Evolutionary conservation across 2,888 invertebrate species (phyloP), one percentile per base, ranked within the genome.

Genomic region (Spialia ferax): DNA sequence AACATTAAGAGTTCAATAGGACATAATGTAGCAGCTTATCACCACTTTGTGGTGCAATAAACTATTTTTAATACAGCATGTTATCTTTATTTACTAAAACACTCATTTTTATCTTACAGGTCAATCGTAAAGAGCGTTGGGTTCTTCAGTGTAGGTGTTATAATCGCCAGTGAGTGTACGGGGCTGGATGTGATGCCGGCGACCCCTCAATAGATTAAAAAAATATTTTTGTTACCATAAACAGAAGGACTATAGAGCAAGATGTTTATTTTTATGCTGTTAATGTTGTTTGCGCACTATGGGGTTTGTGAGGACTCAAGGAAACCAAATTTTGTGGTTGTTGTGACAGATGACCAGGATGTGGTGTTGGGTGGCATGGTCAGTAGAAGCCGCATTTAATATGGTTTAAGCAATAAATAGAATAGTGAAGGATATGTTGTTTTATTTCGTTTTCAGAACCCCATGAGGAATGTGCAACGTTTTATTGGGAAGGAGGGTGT

Each of bases 281-380:
- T 92, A 72, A 77, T 71, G 50, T 75, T 87, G 68, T 75, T 83
- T 32, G 70, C 86, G 75, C 73, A 67, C 72, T 79, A 65, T 3
- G 68, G 54, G 18, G 10, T 63, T 57, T 81, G 85, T 72, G 79
- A 79, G 59, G 76, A 77, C 45, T 32, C n/a, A 15, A 77, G 69
- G 42, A 84, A 79, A 78, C 96, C 97, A 29, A 98, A 98, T 88
- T 96, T 98, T 80, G 93, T 98, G 55, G 80, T 98, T 45, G 93
- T 98, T 74, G 79, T 98, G 62, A 97, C 97, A 0, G 98, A 98
- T 84, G 98, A 98, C 89, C 97, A 98, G 86, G 98, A 98, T 93
- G 89, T 95, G 2, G 88, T 95, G n/a, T 87, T 98, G 59, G 95
- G 96, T 82, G 96, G 97, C 61, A 94, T 97, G 95, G 97, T 97